Percentiles rank a stretch among this genome's conserved stretches.
Conservation (phyloP, 2,797 vertebrate species). For the Gallirallus australis region DNA sequence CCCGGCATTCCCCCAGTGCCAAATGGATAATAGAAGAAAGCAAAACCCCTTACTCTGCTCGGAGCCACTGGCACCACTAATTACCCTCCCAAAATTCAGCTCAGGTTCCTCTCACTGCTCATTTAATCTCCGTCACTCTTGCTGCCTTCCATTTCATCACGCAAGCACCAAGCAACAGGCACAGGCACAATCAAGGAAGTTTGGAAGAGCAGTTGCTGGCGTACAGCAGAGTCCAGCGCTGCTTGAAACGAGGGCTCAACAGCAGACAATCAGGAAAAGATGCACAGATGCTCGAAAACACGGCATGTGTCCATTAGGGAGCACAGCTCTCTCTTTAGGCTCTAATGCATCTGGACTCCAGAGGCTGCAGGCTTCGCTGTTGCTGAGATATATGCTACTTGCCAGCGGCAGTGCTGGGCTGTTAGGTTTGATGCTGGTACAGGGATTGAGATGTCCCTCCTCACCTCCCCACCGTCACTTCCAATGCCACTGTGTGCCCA, state of each 20-base stretch:
- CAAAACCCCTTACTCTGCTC: conserved; percentile 50
- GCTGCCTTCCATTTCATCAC: conserved; percentile 59
- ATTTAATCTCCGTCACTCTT: conserved; percentile 70
- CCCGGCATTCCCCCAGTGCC: not conserved
- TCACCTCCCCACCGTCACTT: not conserved
- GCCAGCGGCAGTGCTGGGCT: not conserved
- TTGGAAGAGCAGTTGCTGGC: not conserved
- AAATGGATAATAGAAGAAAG: conserved; percentile 28
- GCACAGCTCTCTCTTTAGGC: not conserved
- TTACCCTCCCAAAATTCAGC: conserved; percentile 71
- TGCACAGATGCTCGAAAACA: not conserved
- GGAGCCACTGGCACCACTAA: conserved; percentile 28
- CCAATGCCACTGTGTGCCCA: accelerated
- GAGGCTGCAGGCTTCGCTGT: not conserved
- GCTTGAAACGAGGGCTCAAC: not conserved
- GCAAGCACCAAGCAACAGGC: conserved; percentile 53
- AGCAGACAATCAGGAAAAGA: conserved; percentile 26
- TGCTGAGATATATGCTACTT: not conserved
- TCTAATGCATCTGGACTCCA: not conserved
- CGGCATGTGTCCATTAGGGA: not conserved
- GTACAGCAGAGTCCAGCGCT: not conserved
- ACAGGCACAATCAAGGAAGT: conserved; percentile 69
- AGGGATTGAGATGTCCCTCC: not conserved
- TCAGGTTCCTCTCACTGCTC: conserved; percentile 61
- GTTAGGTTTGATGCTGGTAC: not conserved